A percentile compares a stretch with the other conserved stretches of the same genome.
Conservation (phyloP, 2,113 vertebrate genomes). For the Boulengeromyrus knoepffleri region DNA sequence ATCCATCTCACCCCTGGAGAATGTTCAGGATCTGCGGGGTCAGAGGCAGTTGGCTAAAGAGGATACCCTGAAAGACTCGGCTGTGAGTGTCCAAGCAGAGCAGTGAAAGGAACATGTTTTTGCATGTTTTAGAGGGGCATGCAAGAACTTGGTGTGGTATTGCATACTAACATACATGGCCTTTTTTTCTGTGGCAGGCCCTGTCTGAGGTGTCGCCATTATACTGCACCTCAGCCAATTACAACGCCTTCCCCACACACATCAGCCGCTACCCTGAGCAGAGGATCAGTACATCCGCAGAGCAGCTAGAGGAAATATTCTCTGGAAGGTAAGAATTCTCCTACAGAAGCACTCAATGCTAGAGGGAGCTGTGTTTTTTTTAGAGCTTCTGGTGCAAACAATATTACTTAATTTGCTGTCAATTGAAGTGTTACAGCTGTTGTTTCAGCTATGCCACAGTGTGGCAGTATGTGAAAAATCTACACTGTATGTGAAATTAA, state of each 20-base stretch:
- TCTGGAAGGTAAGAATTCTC: conserved; percentile 51
- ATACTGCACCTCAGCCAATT: conserved; percentile 56
- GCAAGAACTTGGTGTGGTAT: not conserved
- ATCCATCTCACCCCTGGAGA: conserved; percentile 74
- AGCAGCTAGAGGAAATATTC: conserved; percentile 41
- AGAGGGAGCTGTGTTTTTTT: not conserved
- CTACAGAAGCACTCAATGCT: not conserved
- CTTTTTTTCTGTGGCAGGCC: conserved; percentile 34
- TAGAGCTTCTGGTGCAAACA: not conserved
- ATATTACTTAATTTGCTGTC: not conserved
- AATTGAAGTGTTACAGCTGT: not conserved
- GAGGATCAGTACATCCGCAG: conserved; percentile 44
- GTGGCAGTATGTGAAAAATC: not conserved
- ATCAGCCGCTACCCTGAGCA: conserved; percentile 57
- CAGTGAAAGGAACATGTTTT: too few species aligned
- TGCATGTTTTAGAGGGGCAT: not conserved
- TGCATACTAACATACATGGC: not conserved
- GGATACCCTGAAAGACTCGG: conserved; percentile 32
- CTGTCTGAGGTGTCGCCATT: conserved; percentile 37
- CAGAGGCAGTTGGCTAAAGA: conserved; percentile 59
- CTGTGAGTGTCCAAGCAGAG: conserved; percentile 38
- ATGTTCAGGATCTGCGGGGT: conserved; percentile 57
- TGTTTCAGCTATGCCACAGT: not conserved
- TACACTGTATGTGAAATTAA: not conserved
- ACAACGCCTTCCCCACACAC: conserved; percentile 55